Evolutionary conservation across 92 coral and sea anemone genomes (phyloP).

Genomic region (Diadumene lineata): DNA sequence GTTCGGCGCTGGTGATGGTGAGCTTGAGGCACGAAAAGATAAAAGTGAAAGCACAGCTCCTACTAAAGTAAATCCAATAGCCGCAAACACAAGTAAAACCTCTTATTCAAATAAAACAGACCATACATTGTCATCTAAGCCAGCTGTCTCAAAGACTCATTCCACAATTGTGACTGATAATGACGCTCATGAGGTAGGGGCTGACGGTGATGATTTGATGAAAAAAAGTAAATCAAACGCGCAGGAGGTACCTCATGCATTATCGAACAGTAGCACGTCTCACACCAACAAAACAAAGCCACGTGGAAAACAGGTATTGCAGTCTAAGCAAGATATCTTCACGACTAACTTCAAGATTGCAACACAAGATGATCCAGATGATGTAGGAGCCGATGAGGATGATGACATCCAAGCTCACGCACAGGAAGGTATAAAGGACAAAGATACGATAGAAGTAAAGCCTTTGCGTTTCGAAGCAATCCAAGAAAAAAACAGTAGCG

Average conservation of each 20-base stretch:
- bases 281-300: background rate
- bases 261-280: background rate
- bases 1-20: constrained; percentile 27
- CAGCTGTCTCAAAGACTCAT: background rate
- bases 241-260: background rate
- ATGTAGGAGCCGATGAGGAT: constrained; percentile 35
- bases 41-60: background rate
- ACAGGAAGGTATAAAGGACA: background rate
- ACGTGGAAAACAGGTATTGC: background rate
- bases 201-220: constrained; percentile 24
- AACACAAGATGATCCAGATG: constrained; percentile 33
- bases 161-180: background rate
- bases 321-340: background rate
- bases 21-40: background rate
- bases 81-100: background rate
- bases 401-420: constrained; percentile 20
- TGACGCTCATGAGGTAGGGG: constrained; percentile 37
- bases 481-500: background rate
- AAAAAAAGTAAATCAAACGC: background rate
- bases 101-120: too few relatives aligned
- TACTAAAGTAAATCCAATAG: background rate
- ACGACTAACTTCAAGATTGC: background rate
- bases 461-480: background rate
- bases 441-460: background rate
- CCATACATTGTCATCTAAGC: too few relatives aligned